A percentile compares a stretch with the other conserved stretches of the same genome.
These are phyloP conservation scores for Cephus pygmeus DNA, from an alignment of 2,888 invertebrate genomes.

Conservation along the genomic window DNA sequence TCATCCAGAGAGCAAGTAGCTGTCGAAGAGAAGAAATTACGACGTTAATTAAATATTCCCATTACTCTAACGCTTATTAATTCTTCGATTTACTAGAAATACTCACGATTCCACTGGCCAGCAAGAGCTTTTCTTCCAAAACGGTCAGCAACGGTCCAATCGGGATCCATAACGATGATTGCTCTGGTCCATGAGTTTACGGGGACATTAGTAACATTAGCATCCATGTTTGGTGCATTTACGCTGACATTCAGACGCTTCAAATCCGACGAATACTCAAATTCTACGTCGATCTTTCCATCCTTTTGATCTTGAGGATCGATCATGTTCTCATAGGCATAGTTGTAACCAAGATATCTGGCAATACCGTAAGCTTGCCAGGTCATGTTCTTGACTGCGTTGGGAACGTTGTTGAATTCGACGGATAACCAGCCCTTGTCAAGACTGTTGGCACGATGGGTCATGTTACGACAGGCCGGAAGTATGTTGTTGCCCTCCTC, in stretches of 20 bases:
- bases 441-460: slow-evolving; percentile 68
- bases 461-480: slow-evolving; percentile 71
- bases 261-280: slow-evolving; percentile 66
- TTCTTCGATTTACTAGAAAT: not conserved
- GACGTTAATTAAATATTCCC: not conserved
- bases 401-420: slow-evolving; percentile 68
- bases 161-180: slow-evolving; percentile 68
- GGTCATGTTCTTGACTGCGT: slow-evolving; percentile 64
- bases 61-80: not conserved
- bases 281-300: slow-evolving; percentile 67
- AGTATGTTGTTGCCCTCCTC: slow-evolving; percentile 70
- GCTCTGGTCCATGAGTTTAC: slow-evolving; percentile 62
- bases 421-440: slow-evolving; percentile 69
- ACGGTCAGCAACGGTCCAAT: slow-evolving; percentile 58
- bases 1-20: slow-evolving; percentile 74
- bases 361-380: slow-evolving; percentile 66
- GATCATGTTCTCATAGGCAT: slow-evolving; percentile 67
- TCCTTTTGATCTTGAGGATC: slow-evolving; percentile 57
- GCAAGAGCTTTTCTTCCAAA: slow-evolving; percentile 60
- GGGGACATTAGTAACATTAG: slow-evolving; percentile 65
- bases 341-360: slow-evolving; percentile 67
- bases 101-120: slow-evolving; percentile 72
- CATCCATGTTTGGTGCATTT: slow-evolving; percentile 61
- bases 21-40: slow-evolving; percentile 53
- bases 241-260: slow-evolving; percentile 67